These are phyloP conservation scores for Merops nubicus DNA, from an alignment of 2,113 vertebrate species.

Conservation along the genomic window DNA sequence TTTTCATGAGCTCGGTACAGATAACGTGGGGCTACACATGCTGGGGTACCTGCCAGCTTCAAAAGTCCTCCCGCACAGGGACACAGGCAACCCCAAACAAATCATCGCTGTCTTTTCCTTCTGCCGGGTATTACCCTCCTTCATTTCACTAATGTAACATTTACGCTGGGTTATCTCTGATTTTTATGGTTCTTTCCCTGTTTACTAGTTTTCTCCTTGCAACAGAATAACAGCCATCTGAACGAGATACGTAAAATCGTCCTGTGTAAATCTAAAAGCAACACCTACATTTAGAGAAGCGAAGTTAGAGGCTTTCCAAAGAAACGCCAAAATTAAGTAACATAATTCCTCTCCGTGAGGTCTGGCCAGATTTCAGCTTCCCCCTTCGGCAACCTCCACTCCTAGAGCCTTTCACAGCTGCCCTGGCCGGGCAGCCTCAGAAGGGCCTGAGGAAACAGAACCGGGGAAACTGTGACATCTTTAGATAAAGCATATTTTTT, in stretches of 20 bases:
- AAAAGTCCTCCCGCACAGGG: background rate
- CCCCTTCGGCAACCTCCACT: too few relatives aligned
- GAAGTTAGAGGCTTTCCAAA: background rate
- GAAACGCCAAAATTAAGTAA: background rate
- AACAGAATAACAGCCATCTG: background rate
- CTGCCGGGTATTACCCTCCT: background rate
- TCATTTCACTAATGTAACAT: background rate
- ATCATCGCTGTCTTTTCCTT: background rate
- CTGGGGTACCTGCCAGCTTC: background rate
- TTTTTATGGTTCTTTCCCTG: background rate
- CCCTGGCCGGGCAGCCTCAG: too few relatives aligned
- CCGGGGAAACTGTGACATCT: background rate
- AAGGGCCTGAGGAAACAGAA: background rate
- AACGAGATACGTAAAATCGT: background rate
- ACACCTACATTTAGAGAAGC: background rate
- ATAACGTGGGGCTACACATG: too few relatives aligned
- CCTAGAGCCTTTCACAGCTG: too few relatives aligned
- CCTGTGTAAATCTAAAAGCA: background rate
- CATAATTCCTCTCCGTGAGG: fast-evolving
- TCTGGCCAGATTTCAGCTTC: background rate
- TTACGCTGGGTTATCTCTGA: background rate
- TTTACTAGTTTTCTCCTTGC: background rate
- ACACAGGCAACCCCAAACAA: background rate
- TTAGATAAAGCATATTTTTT: background rate
- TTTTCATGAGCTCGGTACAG: background rate